Evolutionary conservation across 2,113 vertebrate genomes (phyloP).

Genomic region (Engraulis encrasicolus): DNA sequence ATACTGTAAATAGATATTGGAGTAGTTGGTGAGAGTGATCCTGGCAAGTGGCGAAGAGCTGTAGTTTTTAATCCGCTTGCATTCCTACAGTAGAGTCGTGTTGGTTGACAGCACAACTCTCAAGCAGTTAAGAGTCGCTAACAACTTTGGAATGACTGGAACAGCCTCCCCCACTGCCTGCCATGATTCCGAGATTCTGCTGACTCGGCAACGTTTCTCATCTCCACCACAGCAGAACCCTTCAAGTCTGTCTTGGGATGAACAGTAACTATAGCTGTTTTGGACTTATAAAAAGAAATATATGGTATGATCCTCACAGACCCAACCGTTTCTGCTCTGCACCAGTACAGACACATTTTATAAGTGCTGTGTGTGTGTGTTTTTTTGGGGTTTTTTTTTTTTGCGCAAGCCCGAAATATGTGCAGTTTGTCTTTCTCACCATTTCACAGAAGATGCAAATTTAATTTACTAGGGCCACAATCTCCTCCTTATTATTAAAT

Average conservation of each 20-base stretch:
- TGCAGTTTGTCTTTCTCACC: neutral
- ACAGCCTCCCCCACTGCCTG: neutral
- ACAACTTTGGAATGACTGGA: neutral
- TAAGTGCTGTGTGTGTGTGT: too few relatives aligned
- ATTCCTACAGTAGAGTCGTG: neutral
- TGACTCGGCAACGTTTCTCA: neutral
- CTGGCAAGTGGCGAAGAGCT: neutral
- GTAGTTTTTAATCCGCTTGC: neutral
- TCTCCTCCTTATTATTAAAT: neutral
- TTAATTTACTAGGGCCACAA: neutral
- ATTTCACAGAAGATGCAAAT: neutral
- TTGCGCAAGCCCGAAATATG: neutral
- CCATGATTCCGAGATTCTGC: neutral
- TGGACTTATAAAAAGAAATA: too few relatives aligned
- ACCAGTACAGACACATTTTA: too few relatives aligned
- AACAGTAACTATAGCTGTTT: neutral
- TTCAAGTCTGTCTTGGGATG: neutral
- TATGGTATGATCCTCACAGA: neutral
- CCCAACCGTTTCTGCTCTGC: neutral
- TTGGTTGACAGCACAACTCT: neutral
- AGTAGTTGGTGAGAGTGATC: too few relatives aligned
- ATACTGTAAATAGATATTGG: too few relatives aligned
- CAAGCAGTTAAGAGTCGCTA: neutral
- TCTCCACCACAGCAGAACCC: neutral
- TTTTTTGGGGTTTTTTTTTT: neutral